Evolutionary conservation across 2,888 invertebrate species (phyloP), one percentile per base, ranked within the genome.

Genomic region (Luffia ferchaultella): DNA sequence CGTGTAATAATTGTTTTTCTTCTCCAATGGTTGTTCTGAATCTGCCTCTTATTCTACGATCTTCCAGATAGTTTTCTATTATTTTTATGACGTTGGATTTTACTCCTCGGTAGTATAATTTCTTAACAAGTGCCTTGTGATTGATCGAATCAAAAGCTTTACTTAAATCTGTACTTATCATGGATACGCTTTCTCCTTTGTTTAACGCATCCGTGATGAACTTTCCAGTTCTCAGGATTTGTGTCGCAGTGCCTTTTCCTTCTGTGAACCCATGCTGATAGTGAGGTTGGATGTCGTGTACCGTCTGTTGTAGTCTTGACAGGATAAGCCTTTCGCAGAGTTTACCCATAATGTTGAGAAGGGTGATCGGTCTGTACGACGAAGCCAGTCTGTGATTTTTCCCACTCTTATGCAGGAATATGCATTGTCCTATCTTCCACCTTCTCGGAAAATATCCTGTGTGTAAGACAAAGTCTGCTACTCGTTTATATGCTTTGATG

Each of bases 321-420:
- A 47, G 45, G 17, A 51, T 17, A n/a, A 54, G 12, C 12, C 52
- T 20, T 30, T 54, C 54, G 41, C 18, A 16, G 18, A 49, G 19
- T 51, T 54, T 52, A 2, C 52, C 52, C 54, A 52, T 52, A 7
- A 52, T 54, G 45, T 52, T n/a, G n/a, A n/a, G n/a, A n/a, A n/a
- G n/a, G n/a, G n/a, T n/a, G n/a, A n/a, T n/a, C n/a, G n/a, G n/a
- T 52, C 12, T 50, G 49, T 1, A 54, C 42, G n/a, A 42, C 52
- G 45, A 52, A 50, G 43, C 16, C 46, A 16, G 20, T n/a, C n/a
- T n/a, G n/a, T n/a, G n/a, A n/a, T n/a, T n/a, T n/a, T n/a, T n/a
- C n/a, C n/a, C n/a, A n/a, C n/a, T n/a, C n/a, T n/a, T 46, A 46
- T 15, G 46, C 20, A 20, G 18, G 15, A 46, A 30, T 3, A 46